phyloP scores from a whole-genome alignment of 1,140 invertebrate species.

The Oreohelix idahoensis region DNA sequence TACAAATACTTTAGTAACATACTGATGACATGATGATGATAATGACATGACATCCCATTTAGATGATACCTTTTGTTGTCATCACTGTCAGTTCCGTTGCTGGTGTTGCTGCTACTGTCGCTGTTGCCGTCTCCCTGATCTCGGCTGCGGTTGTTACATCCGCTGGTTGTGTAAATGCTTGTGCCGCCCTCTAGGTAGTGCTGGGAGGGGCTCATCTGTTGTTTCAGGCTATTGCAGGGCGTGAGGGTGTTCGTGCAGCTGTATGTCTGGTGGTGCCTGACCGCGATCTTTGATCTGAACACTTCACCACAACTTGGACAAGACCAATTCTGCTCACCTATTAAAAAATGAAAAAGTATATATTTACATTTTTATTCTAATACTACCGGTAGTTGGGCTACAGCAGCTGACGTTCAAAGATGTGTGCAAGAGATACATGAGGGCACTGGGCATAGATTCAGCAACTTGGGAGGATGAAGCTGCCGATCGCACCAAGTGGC shows the following conservation, averaged over 20 bases:
- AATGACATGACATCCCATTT: too few species aligned
- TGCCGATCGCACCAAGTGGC: too few species aligned
- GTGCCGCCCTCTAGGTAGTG: not conserved
- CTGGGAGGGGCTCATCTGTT: slow-evolving; percentile 16
- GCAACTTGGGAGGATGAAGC: too few species aligned
- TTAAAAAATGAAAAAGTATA: slow-evolving; percentile 27
- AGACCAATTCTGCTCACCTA: slow-evolving; percentile 48
- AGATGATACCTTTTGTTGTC: slow-evolving; percentile 23
- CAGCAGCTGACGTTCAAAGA: too few species aligned
- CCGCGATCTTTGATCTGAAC: slow-evolving; percentile 55
- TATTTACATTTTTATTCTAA: too few species aligned
- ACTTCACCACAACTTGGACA: slow-evolving; percentile 59
- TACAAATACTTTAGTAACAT: too few species aligned
- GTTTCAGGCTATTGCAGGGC: slow-evolving; percentile 35
- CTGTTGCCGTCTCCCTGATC: not conserved
- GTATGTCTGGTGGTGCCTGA: slow-evolving; percentile 57
- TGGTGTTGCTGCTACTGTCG: slow-evolving; percentile 9
- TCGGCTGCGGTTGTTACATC: not conserved
- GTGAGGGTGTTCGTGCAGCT: slow-evolving; percentile 50
- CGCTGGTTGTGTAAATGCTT: not conserved
- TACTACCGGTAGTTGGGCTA: too few species aligned
- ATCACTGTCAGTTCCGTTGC: slow-evolving; percentile 15
- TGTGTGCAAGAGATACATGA: too few species aligned
- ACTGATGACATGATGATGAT: too few species aligned
- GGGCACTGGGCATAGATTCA: too few species aligned